Conservation (phyloP, 2,888 invertebrate genomes). For the Leuctra nigra region DNA sequence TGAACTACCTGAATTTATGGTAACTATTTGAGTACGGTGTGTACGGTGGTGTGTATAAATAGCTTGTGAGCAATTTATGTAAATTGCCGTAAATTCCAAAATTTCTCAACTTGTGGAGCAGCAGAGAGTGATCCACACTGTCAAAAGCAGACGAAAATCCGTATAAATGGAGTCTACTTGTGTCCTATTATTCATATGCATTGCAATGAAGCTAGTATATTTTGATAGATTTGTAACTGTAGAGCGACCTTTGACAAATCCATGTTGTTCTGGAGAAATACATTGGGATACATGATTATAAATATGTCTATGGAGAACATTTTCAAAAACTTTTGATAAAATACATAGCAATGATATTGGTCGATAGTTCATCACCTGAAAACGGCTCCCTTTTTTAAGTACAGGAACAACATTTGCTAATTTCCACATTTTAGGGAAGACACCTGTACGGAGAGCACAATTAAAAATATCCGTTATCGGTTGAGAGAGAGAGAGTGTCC, state of each 20-base stretch:
- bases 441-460: background rate
- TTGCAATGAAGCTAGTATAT: too few relatives aligned
- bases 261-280: too few relatives aligned
- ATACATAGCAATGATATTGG: too few relatives aligned
- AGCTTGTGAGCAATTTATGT: background rate
- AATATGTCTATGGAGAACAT: too few relatives aligned
- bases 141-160: background rate
- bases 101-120: background rate
- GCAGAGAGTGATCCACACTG: too few relatives aligned
- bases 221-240: too few relatives aligned
- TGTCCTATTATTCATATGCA: background rate
- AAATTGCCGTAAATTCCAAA: background rate
- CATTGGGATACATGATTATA: too few relatives aligned
- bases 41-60: background rate
- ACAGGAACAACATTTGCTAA: too few relatives aligned
- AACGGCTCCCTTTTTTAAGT: too few relatives aligned
- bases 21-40: background rate
- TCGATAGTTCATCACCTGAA: too few relatives aligned
- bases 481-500: background rate
- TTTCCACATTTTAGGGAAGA: too few relatives aligned
- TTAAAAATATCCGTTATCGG: background rate
- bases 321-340: slow-evolving; percentile 5
- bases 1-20: background rate
- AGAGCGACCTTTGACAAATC: too few relatives aligned
- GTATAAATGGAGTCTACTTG: slow-evolving; percentile 4